A percentile compares a stretch with the other conserved stretches of the same genome.
These are phyloP conservation scores for Halictus ligatus DNA, from an alignment of 2,888 invertebrate species.

Conservation along the genomic window DNA sequence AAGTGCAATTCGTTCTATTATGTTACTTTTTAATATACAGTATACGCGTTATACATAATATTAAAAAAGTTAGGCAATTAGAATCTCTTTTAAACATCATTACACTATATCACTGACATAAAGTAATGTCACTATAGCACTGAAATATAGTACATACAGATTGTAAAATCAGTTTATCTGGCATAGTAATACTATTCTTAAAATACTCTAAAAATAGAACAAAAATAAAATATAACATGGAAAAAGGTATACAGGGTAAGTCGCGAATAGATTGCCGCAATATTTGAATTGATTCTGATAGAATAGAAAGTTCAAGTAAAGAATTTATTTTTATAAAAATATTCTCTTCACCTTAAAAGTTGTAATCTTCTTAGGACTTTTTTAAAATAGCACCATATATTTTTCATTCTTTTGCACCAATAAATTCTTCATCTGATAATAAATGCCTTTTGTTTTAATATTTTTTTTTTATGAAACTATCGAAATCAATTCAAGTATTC, in stretches of 20 bases:
- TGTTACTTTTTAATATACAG: constrained; percentile 48
- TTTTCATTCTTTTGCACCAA: background rate
- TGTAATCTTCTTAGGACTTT: background rate
- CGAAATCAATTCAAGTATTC: background rate
- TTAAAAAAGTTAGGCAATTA: constrained; percentile 53
- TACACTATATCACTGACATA: constrained; percentile 37
- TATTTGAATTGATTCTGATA: background rate
- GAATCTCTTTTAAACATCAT: constrained; percentile 40
- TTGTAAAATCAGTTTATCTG: constrained; percentile 17
- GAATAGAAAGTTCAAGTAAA: background rate
- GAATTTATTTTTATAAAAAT: constrained; percentile 9
- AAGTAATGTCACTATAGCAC: constrained; percentile 36
- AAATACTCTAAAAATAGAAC: constrained; percentile 15
- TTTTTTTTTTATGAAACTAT: background rate
- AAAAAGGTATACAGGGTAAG: background rate
- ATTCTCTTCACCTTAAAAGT: background rate
- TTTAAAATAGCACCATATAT: background rate
- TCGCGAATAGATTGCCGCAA: background rate
- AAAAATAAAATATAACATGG: background rate
- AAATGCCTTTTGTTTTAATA: background rate
- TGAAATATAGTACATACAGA: constrained; percentile 21
- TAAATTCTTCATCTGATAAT: background rate
- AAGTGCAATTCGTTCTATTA: constrained; percentile 32
- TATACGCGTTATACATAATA: constrained; percentile 35
- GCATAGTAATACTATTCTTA: constrained; percentile 2